Percentiles rank a stretch among this genome's conserved stretches.
These are phyloP conservation scores for Ophion ellenae DNA, from an alignment of 2,888 invertebrate genomes.

Conservation along the genomic window DNA sequence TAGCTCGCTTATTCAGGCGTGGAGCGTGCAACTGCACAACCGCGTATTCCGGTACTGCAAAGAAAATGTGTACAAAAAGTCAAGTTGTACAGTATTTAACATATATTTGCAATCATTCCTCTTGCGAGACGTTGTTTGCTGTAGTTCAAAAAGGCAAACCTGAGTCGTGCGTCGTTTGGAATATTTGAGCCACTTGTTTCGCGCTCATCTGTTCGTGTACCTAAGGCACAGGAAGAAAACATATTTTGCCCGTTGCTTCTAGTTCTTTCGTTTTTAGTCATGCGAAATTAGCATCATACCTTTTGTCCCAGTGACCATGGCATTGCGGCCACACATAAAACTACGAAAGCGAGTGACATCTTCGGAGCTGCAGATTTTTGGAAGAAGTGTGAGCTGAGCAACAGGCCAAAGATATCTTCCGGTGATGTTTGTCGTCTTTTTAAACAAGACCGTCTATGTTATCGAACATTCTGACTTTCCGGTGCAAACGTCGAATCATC, in stretches of 20 bases:
- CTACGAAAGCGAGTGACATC: slow-evolving; percentile 10
- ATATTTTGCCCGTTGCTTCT: not conserved
- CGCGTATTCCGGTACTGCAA: slow-evolving; percentile 40
- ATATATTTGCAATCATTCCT: too few species aligned
- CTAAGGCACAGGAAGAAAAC: slow-evolving; percentile 1
- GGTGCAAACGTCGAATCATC: too few species aligned
- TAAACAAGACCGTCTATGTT: not conserved
- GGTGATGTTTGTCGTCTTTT: not conserved
- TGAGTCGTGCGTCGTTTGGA: slow-evolving; percentile 25
- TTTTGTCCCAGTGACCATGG: slow-evolving; percentile 22
- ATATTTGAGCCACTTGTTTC: too few species aligned
- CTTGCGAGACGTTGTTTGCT: too few species aligned
- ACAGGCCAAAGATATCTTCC: not conserved
- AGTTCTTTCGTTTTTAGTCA: not conserved
- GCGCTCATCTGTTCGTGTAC: slow-evolving; percentile 28
- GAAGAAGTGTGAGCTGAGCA: not conserved
- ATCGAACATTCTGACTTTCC: not conserved
- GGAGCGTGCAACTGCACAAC: slow-evolving; percentile 35
- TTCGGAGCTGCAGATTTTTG: not conserved
- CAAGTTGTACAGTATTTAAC: not conserved
- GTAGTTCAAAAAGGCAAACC: slow-evolving; percentile 9
- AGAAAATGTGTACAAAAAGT: not conserved
- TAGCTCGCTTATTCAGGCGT: slow-evolving; percentile 28
- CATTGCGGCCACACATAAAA: slow-evolving; percentile 20
- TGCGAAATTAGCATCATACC: not conserved